Percentiles rank a stretch among this genome's conserved stretches.
Conservation (phyloP, 2,113 vertebrate genomes). For the Hypanus sabinus region DNA sequence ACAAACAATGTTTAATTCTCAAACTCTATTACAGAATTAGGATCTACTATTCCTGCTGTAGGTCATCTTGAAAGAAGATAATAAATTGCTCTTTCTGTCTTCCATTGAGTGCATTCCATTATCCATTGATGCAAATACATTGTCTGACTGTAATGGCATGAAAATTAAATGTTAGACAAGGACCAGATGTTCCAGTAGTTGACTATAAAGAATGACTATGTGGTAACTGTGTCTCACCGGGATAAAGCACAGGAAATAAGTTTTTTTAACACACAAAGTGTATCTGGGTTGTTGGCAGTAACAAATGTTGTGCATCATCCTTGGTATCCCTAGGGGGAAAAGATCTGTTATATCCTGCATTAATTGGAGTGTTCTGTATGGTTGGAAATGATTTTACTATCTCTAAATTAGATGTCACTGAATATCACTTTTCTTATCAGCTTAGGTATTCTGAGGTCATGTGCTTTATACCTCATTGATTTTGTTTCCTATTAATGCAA, state of each 20-base stretch:
- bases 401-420: background rate
- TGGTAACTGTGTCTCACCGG: conserved; percentile 51
- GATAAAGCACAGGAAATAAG: conserved; percentile 45
- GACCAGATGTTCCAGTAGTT: conserved; percentile 70
- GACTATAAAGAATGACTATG: conserved; percentile 65
- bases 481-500: background rate
- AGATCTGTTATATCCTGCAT: background rate
- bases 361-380: conserved; percentile 19
- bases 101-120: conserved; percentile 72
- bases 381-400: background rate
- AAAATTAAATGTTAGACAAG: conserved; percentile 71
- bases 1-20: background rate
- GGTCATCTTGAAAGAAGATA: conserved; percentile 75
- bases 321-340: background rate
- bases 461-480: background rate
- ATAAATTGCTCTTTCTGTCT: conserved; percentile 73
- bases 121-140: conserved; percentile 71
- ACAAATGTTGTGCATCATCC: background rate
- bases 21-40: conserved; percentile 49
- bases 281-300: conserved; percentile 47
- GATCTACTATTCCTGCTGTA: conserved; percentile 63
- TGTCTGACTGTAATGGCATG: conserved; percentile 72
- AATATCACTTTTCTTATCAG: background rate
- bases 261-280: conserved; percentile 38
- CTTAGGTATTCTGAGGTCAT: background rate